Conservation (phyloP, 2,113 vertebrate species). For the Ardeotis arabs region DNA sequence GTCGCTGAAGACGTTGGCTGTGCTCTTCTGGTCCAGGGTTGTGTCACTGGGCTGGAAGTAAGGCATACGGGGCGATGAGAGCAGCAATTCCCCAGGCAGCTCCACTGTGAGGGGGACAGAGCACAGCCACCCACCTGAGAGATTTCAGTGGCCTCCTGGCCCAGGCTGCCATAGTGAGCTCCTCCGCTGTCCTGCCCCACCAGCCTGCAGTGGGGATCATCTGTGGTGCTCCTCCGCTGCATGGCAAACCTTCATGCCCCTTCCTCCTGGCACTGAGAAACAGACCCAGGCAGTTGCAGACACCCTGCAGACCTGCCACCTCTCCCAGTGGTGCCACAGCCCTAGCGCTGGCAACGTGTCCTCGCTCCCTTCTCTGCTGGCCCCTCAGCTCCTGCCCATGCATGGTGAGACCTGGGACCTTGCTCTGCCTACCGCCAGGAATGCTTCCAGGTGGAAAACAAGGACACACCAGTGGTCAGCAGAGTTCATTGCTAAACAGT, state of each 20-base stretch:
- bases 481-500: background rate
- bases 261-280: background rate
- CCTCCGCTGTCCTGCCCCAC: background rate
- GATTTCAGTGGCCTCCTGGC: background rate
- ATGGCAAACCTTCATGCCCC: background rate
- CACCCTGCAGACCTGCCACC: background rate
- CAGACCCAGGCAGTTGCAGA: background rate
- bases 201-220: background rate
- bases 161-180: background rate
- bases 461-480: background rate
- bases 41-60: background rate
- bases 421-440: background rate
- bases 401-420: too few relatives aligned
- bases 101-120: rapidly evolving
- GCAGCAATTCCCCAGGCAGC: rapidly evolving
- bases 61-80: background rate
- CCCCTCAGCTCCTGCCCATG: background rate
- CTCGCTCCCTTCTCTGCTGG: rapidly evolving
- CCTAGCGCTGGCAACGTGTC: rapidly evolving
- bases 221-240: background rate
- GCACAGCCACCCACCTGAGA: background rate
- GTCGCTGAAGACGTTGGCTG: background rate
- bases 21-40: background rate
- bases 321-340: background rate
- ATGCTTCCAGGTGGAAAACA: background rate